These are phyloP conservation scores for Odontamblyopus rebecca DNA, from an alignment of 2,797 vertebrate genomes.

Conservation along the genomic window DNA sequence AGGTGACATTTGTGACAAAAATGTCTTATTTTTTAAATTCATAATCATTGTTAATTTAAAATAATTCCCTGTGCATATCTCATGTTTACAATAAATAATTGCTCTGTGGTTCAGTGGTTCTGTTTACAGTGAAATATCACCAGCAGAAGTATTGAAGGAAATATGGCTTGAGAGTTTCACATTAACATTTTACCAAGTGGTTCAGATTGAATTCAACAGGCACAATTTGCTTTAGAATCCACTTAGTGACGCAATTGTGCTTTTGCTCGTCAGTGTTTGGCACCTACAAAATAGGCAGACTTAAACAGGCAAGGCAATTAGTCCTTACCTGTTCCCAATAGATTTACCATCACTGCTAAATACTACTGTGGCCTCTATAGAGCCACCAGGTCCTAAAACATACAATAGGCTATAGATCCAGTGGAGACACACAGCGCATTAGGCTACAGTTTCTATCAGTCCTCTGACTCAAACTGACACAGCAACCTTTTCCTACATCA, in stretches of 20 bases:
- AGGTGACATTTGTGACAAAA: neutral
- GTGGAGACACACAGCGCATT: slow-evolving; percentile 43
- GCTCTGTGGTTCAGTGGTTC: slow-evolving; percentile 17
- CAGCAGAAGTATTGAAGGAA: slow-evolving; percentile 76
- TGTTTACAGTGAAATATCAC: slow-evolving; percentile 35
- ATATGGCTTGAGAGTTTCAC: slow-evolving; percentile 75
- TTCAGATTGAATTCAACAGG: slow-evolving; percentile 65
- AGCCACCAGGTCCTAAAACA: slow-evolving; percentile 57
- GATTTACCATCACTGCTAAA: slow-evolving; percentile 28
- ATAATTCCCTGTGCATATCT: slow-evolving; percentile 33
- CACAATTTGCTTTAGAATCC: slow-evolving; percentile 74
- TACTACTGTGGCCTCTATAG: slow-evolving; percentile 56
- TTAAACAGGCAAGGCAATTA: slow-evolving; percentile 66
- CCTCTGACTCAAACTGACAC: slow-evolving; percentile 27
- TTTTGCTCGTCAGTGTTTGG: slow-evolving; percentile 86
- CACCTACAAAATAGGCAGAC: slow-evolving; percentile 81
- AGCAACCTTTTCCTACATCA: slow-evolving; percentile 35
- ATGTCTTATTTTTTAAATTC: neutral
- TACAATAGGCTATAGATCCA: slow-evolving; percentile 66
- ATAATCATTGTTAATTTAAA: slow-evolving; percentile 24
- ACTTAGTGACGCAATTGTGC: slow-evolving; percentile 77
- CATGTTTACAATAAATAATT: slow-evolving; percentile 33
- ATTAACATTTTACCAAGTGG: slow-evolving; percentile 44
- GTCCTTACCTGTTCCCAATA: slow-evolving; percentile 35
- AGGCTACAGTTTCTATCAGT: slow-evolving; percentile 21